phyloP scores from a whole-genome alignment of 2,797 vertebrate species.

The Gallinago solitaria region DNA sequence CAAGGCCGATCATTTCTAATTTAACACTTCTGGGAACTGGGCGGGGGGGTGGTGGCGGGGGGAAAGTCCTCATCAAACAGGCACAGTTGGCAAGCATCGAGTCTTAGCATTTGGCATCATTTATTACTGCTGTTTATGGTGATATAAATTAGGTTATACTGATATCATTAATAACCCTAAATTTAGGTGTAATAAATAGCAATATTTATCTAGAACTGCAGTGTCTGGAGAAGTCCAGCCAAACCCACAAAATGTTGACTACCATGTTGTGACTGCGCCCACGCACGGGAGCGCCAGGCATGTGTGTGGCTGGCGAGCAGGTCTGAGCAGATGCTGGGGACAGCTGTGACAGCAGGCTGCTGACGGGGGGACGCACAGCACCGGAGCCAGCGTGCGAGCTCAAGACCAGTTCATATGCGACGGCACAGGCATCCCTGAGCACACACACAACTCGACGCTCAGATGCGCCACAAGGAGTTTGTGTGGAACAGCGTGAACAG shows the following conservation, averaged over 20 bases:
- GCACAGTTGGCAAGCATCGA: constrained; percentile 73
- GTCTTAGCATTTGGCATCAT: constrained; percentile 74
- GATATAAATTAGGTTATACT: constrained; percentile 76
- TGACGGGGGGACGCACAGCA: not conserved
- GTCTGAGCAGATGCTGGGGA: not conserved
- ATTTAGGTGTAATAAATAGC: constrained; percentile 75
- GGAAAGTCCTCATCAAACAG: constrained; percentile 48
- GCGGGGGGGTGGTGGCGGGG: not conserved
- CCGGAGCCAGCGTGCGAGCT: not conserved
- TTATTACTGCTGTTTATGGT: constrained; percentile 76
- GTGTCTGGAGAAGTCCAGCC: constrained; percentile 21
- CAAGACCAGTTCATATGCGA: not conserved
- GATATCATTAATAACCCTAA: constrained; percentile 80
- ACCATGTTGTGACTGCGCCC: rapidly evolving
- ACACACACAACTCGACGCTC: rapidly evolving
- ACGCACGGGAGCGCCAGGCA: rapidly evolving
- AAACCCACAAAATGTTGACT: not conserved
- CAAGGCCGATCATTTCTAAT: constrained; percentile 74
- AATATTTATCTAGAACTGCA: constrained; percentile 55
- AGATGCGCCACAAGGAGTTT: not conserved
- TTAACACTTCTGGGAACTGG: constrained; percentile 75
- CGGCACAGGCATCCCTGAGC: rapidly evolving
- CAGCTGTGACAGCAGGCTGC: not conserved
- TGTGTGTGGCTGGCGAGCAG: not conserved
- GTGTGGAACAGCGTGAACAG: not conserved